These are phyloP conservation scores for Philereme vetulata DNA, from an alignment of 2,888 invertebrate species.

Conservation along the genomic window DNA sequence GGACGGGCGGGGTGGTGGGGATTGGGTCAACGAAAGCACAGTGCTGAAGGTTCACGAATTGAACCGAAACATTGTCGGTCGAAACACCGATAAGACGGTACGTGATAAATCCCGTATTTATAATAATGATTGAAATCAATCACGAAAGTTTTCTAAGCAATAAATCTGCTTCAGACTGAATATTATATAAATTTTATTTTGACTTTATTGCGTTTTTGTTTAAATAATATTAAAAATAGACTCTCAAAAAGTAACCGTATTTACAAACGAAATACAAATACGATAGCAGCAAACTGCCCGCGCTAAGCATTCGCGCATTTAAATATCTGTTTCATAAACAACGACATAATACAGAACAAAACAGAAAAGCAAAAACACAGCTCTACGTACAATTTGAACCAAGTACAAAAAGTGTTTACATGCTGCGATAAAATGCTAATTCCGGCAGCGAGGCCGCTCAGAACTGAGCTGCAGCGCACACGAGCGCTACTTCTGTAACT, in stretches of 20 bases:
- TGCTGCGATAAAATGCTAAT: constrained; percentile 23
- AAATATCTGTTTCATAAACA: constrained; percentile 9
- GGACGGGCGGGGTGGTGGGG: too few relatives aligned
- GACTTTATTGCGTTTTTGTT: too few relatives aligned
- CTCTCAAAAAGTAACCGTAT: not conserved
- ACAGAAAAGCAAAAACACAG: constrained; percentile 7
- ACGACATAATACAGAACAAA: constrained; percentile 5
- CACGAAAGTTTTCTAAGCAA: too few relatives aligned
- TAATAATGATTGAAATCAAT: too few relatives aligned
- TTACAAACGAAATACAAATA: not conserved
- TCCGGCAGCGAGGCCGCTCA: not conserved
- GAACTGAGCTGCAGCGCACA: not conserved
- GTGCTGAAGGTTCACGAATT: too few relatives aligned
- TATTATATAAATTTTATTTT: too few relatives aligned
- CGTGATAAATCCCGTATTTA: too few relatives aligned
- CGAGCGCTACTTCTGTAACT: not conserved
- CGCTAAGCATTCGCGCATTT: not conserved
- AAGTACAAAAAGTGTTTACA: constrained; percentile 18
- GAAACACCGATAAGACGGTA: too few relatives aligned
- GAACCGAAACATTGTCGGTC: too few relatives aligned
- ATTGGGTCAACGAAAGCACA: too few relatives aligned
- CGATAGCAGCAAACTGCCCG: not conserved
- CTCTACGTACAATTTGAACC: constrained; percentile 11
- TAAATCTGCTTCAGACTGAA: too few relatives aligned
- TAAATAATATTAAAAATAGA: too few relatives aligned